phyloP scores from a whole-genome alignment of 2,113 vertebrate species.

The Aldabrachelys gigantea region DNA sequence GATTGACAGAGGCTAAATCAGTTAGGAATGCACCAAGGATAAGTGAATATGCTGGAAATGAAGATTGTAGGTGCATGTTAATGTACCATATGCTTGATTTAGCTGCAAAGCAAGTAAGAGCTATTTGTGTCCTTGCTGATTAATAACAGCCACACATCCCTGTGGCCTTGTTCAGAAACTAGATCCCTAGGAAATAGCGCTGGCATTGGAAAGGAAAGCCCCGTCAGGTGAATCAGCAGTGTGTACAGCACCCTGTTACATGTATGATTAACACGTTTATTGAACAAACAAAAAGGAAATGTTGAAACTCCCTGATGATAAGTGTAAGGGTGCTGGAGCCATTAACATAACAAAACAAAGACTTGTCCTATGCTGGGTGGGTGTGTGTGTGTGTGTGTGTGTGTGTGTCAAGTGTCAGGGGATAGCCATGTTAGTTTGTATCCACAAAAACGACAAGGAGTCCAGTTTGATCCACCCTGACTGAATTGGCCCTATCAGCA shows the following conservation, averaged over 20 bases:
- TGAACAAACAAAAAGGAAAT: not conserved
- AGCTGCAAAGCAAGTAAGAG: not conserved
- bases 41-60: not conserved
- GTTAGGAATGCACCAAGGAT: not conserved
- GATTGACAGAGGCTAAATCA: not conserved
- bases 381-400: not conserved
- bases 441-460: too few relatives aligned
- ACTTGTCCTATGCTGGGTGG: not conserved
- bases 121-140: not conserved
- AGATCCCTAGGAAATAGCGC: not conserved
- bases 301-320: not conserved
- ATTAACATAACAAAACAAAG: not conserved
- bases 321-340: not conserved
- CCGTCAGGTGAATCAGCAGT: not conserved
- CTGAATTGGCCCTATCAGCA: too few relatives aligned
- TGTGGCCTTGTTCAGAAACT: not conserved
- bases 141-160: not conserved
- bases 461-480: too few relatives aligned
- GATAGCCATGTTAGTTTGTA: too few relatives aligned
- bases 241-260: not conserved
- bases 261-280: fast-evolving
- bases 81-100: not conserved
- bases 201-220: not conserved
- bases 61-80: not conserved
- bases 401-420: not conserved